Base-by-base conservation (phyloP, 2,888 invertebrate species). In the Cartodere bifasciata region DNA sequence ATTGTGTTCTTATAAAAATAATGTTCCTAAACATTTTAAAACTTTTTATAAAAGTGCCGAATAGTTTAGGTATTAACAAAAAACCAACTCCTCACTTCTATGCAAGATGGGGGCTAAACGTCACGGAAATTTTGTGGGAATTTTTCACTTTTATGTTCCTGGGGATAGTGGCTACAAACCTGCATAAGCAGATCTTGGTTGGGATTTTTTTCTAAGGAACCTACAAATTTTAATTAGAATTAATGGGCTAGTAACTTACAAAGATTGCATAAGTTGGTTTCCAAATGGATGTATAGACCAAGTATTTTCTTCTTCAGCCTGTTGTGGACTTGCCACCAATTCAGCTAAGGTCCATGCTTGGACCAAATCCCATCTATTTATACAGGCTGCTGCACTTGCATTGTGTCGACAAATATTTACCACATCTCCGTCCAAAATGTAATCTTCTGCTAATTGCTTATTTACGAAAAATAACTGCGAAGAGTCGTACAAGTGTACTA, bases 221-320 rank as follows among this genome's bases (percentile, higher is more conserved):
- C n/a, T n/a, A n/a, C n/a, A n/a, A n/a, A n/a, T n/a, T n/a, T n/a
- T n/a, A n/a, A n/a, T n/a, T n/a, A n/a, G n/a, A n/a, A n/a, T n/a
- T 10, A 23, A 23, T 10, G 12, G 12, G 12, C 10, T 10, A 9
- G 7, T 6, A 31, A 64, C 81, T 70, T 62, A 90, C 88, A 94
- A 62, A 2, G 86, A 79, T 52, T 90, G 82, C 40, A 94, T 68
- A 45, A 92, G 62, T 46, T 75, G 75, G 52, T 80, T 77, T 39
- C 91, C 90, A 45, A 91, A 85, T 0, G 94, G 91, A 64, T 87
- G 85, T 28, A 72, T 68, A 3, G 75, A 67, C 82, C 85, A 85
- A 28, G 81, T 80, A 50, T 77, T 70, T 38, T 73, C 74, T 47
- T 77, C 73, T 46, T 82, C 77, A 4, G 46, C 44, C 32, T 52